These are phyloP conservation scores for Andricus curvator DNA, from an alignment of 2,888 invertebrate genomes.

Conservation along the genomic window DNA sequence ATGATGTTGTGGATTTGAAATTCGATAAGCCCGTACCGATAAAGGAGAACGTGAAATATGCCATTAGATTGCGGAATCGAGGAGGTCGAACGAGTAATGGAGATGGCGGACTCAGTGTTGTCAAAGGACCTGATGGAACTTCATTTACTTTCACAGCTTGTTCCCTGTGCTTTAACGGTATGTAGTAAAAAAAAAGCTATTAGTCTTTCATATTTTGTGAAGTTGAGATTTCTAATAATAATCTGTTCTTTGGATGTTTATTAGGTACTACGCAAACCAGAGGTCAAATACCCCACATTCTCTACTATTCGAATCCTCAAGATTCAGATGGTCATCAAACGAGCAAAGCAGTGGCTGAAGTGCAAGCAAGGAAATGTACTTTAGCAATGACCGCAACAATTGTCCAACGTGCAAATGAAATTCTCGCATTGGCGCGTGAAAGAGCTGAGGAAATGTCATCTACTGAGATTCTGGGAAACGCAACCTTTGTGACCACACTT, in stretches of 20 bases:
- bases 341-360: slow-evolving; percentile 81
- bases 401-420: slow-evolving; percentile 87
- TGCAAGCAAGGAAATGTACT: slow-evolving; percentile 85
- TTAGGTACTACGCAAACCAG: slow-evolving; percentile 91
- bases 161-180: slow-evolving; percentile 95
- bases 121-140: slow-evolving; percentile 95
- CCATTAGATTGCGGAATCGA: slow-evolving; percentile 91
- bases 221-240: not conserved
- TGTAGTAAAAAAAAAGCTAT: not conserved
- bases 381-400: slow-evolving; percentile 88
- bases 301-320: slow-evolving; percentile 90
- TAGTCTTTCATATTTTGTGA: not conserved
- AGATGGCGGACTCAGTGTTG: slow-evolving; percentile 92
- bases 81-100: slow-evolving; percentile 97
- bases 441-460: slow-evolving; percentile 82
- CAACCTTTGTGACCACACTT: slow-evolving; percentile 86
- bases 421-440: slow-evolving; percentile 88
- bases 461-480: slow-evolving; percentile 81
- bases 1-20: slow-evolving; percentile 93
- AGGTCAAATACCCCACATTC: slow-evolving; percentile 95
- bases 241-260: not conserved
- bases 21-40: slow-evolving; percentile 93
- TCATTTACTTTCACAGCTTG: slow-evolving; percentile 94
- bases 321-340: slow-evolving; percentile 82
- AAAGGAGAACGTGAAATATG: slow-evolving; percentile 94